Evolutionary conservation across 2,888 invertebrate genomes (phyloP).

Genomic region (Eupithecia subumbrata): DNA sequence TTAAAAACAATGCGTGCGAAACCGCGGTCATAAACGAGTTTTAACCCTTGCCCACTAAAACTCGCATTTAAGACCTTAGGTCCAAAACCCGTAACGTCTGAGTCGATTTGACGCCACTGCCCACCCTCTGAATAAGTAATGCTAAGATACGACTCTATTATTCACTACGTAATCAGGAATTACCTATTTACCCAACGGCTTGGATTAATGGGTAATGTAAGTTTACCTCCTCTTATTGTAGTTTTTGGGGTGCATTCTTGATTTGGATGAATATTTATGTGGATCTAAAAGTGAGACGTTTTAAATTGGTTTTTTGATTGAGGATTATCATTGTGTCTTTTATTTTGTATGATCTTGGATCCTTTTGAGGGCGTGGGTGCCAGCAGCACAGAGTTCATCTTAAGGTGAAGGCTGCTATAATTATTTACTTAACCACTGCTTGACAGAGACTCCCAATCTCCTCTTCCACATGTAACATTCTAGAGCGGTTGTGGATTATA

Average conservation of each 20-base stretch:
- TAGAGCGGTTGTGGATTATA: too few relatives aligned
- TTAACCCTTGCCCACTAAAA: slow-evolving; percentile 4
- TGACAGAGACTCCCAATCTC: too few relatives aligned
- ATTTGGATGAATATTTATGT: slow-evolving; percentile 35
- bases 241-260: slow-evolving; percentile 59
- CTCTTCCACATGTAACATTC: rapidly evolving
- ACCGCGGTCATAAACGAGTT: too few relatives aligned
- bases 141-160: slow-evolving; percentile 37
- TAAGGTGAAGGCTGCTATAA: not conserved
- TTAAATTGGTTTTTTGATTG: not conserved
- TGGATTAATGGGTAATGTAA: slow-evolving; percentile 43
- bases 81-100: not conserved
- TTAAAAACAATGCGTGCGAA: too few relatives aligned
- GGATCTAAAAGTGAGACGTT: not conserved
- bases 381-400: not conserved
- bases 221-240: slow-evolving; percentile 48
- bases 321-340: not conserved
- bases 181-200: slow-evolving; percentile 35
- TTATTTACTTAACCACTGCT: not conserved
- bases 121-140: slow-evolving; percentile 6
- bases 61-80: not conserved
- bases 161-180: slow-evolving; percentile 42
- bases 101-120: not conserved
- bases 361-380: not conserved
- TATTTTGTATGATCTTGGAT: not conserved